Percentiles rank a stretch among this genome's conserved stretches.
These are phyloP conservation scores for Isichthys henryi DNA, from an alignment of 2,113 vertebrate species.

Conservation along the genomic window DNA sequence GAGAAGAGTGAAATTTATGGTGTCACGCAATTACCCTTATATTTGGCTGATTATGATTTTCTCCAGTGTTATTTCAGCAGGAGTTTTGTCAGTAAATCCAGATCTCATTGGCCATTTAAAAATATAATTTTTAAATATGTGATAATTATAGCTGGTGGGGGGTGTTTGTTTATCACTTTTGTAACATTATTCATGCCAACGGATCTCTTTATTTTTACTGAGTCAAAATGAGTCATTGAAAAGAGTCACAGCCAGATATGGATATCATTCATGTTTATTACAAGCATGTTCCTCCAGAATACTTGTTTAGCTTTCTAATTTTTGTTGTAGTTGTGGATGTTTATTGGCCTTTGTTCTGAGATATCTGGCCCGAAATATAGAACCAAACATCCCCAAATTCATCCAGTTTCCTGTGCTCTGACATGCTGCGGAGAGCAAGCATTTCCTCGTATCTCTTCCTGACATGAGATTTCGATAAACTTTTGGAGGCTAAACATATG, in stretches of 20 bases:
- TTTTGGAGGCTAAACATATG: background rate
- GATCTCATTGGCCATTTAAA: background rate
- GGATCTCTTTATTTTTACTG: background rate
- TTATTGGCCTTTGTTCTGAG: background rate
- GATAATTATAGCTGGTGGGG: background rate
- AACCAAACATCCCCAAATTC: background rate
- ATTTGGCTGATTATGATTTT: background rate
- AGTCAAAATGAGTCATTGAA: background rate
- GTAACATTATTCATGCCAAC: background rate
- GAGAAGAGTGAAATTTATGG: background rate
- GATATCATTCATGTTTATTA: background rate
- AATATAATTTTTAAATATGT: background rate
- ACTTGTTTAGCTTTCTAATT: background rate
- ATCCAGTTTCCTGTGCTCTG: background rate
- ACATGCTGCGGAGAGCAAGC: background rate
- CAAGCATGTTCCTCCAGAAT: background rate
- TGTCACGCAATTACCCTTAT: background rate
- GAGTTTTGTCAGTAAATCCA: background rate
- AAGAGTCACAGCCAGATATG: background rate
- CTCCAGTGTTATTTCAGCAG: background rate
- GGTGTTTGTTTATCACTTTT: background rate
- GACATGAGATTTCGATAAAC: background rate
- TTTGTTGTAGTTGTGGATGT: background rate
- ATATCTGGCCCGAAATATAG: background rate
- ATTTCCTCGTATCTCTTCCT: background rate